These are phyloP conservation scores for Agrenia bidenticulata DNA, from an alignment of 2,888 invertebrate genomes.

Conservation along the genomic window DNA sequence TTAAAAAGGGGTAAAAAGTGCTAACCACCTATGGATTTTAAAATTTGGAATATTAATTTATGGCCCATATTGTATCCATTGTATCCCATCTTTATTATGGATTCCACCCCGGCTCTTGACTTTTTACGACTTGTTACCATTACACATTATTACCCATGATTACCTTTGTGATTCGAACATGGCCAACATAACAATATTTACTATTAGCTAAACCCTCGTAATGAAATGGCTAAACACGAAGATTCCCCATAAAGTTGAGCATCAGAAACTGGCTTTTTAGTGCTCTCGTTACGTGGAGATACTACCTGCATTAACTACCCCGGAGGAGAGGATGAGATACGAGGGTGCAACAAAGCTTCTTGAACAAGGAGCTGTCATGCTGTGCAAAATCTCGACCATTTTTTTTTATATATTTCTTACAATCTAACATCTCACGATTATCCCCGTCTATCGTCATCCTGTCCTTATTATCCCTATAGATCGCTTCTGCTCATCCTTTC, in stretches of 20 bases:
- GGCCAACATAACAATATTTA: not conserved
- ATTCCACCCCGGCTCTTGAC: not conserved
- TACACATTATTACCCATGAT: slow-evolving; percentile 5
- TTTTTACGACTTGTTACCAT: slow-evolving; percentile 12
- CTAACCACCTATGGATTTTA: no score
- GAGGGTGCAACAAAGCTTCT: not conserved
- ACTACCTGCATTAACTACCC: no score
- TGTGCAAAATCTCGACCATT: not conserved
- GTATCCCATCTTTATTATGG: no score
- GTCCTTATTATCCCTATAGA: not conserved
- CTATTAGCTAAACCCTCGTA: not conserved
- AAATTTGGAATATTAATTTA: no score
- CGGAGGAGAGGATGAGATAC: not conserved
- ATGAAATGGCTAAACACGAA: slow-evolving; percentile 3
- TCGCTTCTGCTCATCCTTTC: not conserved
- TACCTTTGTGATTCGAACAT: not conserved
- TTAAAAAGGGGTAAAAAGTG: no score
- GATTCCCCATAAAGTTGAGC: not conserved
- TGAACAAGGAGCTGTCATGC: not conserved
- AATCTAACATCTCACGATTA: no score
- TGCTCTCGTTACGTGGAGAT: no score
- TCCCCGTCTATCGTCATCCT: no score
- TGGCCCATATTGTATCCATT: no score
- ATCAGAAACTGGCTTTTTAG: no score
- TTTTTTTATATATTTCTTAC: no score